Evolutionary conservation across 2,797 vertebrate species (phyloP), one percentile per base, ranked within the genome.

Genomic region (Macroramphosus scolopax): DNA sequence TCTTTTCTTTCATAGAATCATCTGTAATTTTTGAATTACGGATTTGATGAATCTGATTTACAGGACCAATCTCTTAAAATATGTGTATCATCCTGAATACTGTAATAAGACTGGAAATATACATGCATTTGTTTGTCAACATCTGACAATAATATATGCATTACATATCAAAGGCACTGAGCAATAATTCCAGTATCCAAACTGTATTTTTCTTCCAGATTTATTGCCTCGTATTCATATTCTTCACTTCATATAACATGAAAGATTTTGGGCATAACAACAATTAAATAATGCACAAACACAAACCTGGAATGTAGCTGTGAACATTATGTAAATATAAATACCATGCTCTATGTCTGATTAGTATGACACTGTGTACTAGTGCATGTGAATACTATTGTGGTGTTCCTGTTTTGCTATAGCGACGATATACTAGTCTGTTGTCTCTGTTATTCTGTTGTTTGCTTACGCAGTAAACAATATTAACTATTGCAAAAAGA

Each of bases 361-460:
- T 47, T 80, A 68, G 52, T 82, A 72, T 72, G 65, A 81, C 78
- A 81, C 80, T 80, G 72, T 84, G 73, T 85, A 80, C 66, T 83
- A 83, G 82, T 92, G 93, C 93, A 95, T 95, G 93, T 91, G 89
- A 92, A 93, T 90, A 87, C 89, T 88, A 86, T 89, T 72, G 87
- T 89, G 89, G 75, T 85, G 86, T 84, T 89, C 81, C 77, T 47
- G 66, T 90, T 89, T 84, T 82, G 80, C 72, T 72, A 82, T 90
- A 63, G 75, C 20, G 25, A 70, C 63, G 55, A 63, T 77, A 77
- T 76, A 66, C 53, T 73, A 69, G 78, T 83, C 72, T 81, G 81
- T 87, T 90, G 91, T 92, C 88, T 89, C 84, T 81, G 87, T 90
- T 90, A 83, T 85, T 87, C n/a, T n/a, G n/a, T n/a, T n/a, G n/a